Evolutionary conservation across 2,888 invertebrate genomes (phyloP).

Genomic region (Syrphus vitripennis): DNA sequence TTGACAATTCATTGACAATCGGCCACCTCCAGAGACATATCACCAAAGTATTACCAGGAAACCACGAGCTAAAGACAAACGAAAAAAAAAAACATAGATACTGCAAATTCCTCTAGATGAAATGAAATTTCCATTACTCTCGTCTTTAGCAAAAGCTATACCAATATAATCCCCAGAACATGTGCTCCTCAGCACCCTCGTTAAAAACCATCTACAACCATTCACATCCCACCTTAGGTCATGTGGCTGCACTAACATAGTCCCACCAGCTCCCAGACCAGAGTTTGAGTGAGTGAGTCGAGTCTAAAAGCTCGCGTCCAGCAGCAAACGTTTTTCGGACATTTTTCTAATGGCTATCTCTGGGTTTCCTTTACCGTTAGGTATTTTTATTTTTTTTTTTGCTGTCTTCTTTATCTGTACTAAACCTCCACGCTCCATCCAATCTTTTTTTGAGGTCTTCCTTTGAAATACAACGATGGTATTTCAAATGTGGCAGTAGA

Average conservation of each 20-base stretch:
- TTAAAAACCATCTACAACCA: slow-evolving; percentile 3
- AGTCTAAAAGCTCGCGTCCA: slow-evolving; percentile 35
- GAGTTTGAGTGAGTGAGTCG: no score
- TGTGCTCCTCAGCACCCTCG: slow-evolving; percentile 50
- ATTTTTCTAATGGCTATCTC: slow-evolving; percentile 66
- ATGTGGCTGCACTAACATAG: slow-evolving; percentile 30
- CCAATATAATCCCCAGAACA: slow-evolving; percentile 53
- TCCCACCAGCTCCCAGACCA: no score
- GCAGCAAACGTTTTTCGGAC: slow-evolving; percentile 63
- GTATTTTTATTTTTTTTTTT: neutral
- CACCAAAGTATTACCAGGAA: neutral
- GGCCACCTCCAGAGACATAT: slow-evolving; percentile 9
- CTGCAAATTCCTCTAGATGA: slow-evolving; percentile 47
- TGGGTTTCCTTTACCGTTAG: slow-evolving; percentile 13
- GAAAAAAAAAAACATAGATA: slow-evolving; percentile 10
- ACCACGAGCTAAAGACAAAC: neutral
- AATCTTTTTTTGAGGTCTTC: slow-evolving; percentile 6
- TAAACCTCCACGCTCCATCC: neutral
- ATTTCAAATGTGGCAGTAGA: slow-evolving; percentile 41
- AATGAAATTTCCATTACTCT: slow-evolving; percentile 67
- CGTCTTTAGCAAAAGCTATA: slow-evolving; percentile 44
- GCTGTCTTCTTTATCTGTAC: no score
- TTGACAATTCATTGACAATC: slow-evolving; percentile 39
- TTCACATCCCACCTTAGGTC: slow-evolving; percentile 48
- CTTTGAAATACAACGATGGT: slow-evolving; percentile 24